phyloP scores from a whole-genome alignment of 1,140 invertebrate genomes.

The Heliconius hermathena region DNA sequence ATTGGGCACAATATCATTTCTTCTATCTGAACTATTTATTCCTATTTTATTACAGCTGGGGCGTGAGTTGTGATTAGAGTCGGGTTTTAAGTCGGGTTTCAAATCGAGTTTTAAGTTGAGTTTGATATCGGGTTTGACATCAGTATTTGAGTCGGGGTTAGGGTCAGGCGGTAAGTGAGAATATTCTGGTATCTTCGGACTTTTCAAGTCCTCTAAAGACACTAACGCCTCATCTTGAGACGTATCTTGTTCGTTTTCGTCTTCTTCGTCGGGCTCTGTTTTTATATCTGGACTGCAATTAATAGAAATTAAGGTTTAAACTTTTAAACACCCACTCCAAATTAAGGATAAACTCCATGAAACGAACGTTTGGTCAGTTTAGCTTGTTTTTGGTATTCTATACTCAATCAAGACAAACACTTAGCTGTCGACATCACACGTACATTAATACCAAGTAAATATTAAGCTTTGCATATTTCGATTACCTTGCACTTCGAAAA shows the following conservation, averaged over 20 bases:
- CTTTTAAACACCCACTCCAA: too few species aligned
- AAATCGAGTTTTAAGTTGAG: background rate
- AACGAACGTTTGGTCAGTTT: too few species aligned
- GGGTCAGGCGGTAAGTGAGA: slow-evolving; percentile 61
- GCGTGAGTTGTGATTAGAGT: slow-evolving; percentile 1
- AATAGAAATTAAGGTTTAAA: background rate
- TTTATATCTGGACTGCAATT: slow-evolving; percentile 49
- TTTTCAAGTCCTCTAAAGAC: slow-evolving; percentile 53
- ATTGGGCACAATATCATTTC: background rate
- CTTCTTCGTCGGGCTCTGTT: slow-evolving; percentile 50
- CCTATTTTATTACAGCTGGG: slow-evolving; percentile 5
- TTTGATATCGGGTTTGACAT: background rate
- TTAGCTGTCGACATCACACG: too few species aligned
- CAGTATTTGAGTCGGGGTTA: background rate
- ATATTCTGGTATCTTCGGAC: slow-evolving; percentile 65
- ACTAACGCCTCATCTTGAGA: slow-evolving; percentile 47
- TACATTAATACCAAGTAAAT: too few species aligned
- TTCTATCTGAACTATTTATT: background rate
- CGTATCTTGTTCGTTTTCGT: slow-evolving; percentile 46
- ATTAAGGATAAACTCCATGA: too few species aligned
- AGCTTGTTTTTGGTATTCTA: too few species aligned
- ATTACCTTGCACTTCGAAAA: too few species aligned
- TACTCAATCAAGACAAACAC: too few species aligned
- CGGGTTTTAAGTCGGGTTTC: background rate
- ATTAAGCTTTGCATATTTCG: too few species aligned